phyloP scores from a whole-genome alignment of 2,113 vertebrate genomes.

The Tinamus guttatus region DNA sequence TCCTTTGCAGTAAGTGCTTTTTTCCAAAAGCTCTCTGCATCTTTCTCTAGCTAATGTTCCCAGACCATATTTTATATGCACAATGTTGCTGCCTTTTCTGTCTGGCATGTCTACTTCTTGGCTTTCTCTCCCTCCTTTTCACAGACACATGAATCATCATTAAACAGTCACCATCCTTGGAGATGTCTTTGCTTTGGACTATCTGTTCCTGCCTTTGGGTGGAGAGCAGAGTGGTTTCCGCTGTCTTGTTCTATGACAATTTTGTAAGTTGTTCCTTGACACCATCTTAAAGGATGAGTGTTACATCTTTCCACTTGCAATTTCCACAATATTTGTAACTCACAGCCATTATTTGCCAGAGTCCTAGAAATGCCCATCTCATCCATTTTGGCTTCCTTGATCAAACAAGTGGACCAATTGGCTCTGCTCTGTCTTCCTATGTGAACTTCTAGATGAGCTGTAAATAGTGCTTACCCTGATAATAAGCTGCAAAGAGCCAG shows the following conservation, averaged over 20 bases:
- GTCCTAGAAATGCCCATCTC: background rate
- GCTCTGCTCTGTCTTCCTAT: background rate
- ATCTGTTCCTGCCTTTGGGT: background rate
- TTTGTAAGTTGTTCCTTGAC: background rate
- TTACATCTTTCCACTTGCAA: background rate
- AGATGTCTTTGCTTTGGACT: background rate
- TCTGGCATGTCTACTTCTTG: background rate
- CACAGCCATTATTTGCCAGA: background rate
- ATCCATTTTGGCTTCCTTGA: background rate
- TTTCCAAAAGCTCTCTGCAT: background rate
- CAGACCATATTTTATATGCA: background rate
- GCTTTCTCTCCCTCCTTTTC: background rate
- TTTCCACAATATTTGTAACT: background rate
- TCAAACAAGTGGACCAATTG: background rate
- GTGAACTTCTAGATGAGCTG: background rate
- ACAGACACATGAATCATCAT: background rate
- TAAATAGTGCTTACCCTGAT: background rate
- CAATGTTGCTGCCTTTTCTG: background rate
- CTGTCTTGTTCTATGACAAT: accelerated
- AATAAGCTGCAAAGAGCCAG: background rate
- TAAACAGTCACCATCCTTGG: background rate
- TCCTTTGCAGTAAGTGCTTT: background rate
- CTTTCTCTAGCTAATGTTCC: background rate
- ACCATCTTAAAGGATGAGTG: background rate
- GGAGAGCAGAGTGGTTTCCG: accelerated